Base-by-base conservation (phyloP, 2,113 vertebrate species). In the Rhinolophus sinicus region DNA sequence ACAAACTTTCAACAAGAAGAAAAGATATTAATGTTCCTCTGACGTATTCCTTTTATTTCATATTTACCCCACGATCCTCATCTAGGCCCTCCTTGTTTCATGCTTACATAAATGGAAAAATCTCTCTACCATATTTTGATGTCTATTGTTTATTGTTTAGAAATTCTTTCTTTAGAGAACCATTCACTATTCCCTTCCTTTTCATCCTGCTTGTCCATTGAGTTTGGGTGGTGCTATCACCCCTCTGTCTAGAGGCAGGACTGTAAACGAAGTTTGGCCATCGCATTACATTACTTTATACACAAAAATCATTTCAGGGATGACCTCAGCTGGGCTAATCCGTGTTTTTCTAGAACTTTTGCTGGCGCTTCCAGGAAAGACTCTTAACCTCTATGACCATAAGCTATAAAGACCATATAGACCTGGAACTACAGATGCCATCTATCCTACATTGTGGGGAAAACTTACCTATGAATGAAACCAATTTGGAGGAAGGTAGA, bases 111-210 rank as follows among this genome's bases (percentile, higher is more conserved):
- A 80, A 81, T 8, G 65, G 69, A 54, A 54, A 89, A 58, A 67
- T 19, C 54, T 88, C 21, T 40, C 33, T 82, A 89, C 5, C 72
- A 7, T 80, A 67, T 60, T 93, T n/a, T 85, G 47, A 62, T 77
- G 13, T 73, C 38, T 75, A 75, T 73, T 90, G 8, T 81, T 96
- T 94, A 76, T 62, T 88, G n/a, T 87, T 90, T 38, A 96, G 56
- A 96, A 93, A 64, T 70, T 30, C 14, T 83, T 92, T 89, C 85
- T 85, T 95, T 60, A 89, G 64, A 12, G 21, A 89, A 38, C 50
- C 7, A 70, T 69, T 77, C 22, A 38, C 35, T 88, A 58, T 58
- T 80, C 73, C 14, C 72, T n/a, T 87, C 69, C 33, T 30, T 62
- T 24, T 52, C 52, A 67, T 40, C 28, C 56, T 89, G 33, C 33